Evolutionary conservation across 2,888 invertebrate species (phyloP).

Genomic region (Teleogryllus oceanicus): DNA sequence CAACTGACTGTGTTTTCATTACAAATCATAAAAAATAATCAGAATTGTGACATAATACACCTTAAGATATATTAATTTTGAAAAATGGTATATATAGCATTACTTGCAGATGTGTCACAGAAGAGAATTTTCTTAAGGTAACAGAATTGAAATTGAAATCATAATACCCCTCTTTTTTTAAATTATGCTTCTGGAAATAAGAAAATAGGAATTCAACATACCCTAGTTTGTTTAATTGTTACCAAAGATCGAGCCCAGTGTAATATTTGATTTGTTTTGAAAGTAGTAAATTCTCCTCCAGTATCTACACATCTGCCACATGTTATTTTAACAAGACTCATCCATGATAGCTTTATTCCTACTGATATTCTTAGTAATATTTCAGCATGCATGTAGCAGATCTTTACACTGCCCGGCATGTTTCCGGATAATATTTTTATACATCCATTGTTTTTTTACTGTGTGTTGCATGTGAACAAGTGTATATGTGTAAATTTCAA

Average conservation of each 20-base stretch:
- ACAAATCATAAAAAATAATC: no score
- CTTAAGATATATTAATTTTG: no score
- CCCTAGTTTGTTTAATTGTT: neutral
- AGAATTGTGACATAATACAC: no score
- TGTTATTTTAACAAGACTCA: conserved; percentile 18
- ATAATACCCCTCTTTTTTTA: neutral
- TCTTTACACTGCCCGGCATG: neutral
- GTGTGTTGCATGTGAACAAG: no score
- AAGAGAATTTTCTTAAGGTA: neutral
- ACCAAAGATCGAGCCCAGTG: neutral
- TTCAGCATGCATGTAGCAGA: neutral
- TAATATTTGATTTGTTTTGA: neutral
- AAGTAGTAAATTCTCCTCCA: neutral
- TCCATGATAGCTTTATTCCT: conserved; percentile 6
- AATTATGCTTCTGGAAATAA: neutral
- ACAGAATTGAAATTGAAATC: neutral
- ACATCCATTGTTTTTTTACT: neutral
- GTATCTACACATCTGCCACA: neutral
- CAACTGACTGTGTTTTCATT: no score
- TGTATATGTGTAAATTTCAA: no score
- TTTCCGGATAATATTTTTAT: conserved; percentile 5
- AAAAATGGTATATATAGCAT: no score
- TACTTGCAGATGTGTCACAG: neutral
- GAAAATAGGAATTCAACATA: neutral
- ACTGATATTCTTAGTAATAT: neutral